phyloP scores from a whole-genome alignment of 2,113 vertebrate genomes.

The Morone saxatilis region DNA sequence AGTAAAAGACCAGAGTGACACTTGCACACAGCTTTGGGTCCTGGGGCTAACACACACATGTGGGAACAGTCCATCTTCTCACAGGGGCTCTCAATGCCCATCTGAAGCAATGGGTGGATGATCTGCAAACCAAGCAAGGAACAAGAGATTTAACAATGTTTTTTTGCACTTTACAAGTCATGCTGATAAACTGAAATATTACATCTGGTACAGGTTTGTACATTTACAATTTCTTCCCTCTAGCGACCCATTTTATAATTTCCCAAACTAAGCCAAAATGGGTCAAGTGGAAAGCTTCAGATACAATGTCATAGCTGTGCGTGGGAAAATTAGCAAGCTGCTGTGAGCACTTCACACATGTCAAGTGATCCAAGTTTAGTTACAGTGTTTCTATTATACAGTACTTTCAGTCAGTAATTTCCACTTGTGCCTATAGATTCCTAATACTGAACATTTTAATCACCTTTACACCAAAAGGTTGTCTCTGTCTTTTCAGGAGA shows the following conservation, averaged over 20 bases:
- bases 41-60: conserved; percentile 88
- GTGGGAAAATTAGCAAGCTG: not conserved
- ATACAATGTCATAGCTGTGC: not conserved
- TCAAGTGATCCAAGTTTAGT: not conserved
- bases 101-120: conserved; percentile 84
- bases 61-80: conserved; percentile 85
- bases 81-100: conserved; percentile 79
- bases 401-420: not conserved
- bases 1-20: conserved; percentile 85
- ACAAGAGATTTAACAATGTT: not conserved
- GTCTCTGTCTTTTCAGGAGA: conserved; percentile 86
- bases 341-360: not conserved
- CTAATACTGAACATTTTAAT: conserved; percentile 5
- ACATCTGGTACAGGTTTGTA: not conserved
- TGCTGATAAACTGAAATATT: not conserved
- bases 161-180: not conserved
- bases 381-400: not conserved
- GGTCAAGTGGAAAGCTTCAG: not conserved
- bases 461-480: conserved; percentile 90
- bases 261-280: not conserved
- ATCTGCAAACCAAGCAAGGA: conserved; percentile 67
- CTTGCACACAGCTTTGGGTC: conserved; percentile 84
- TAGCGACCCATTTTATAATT: not conserved
- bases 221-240: not conserved
- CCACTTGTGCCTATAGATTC: not conserved